Conservation (phyloP, 2,113 vertebrate species). For the Todiramphus saurophagus region DNA sequence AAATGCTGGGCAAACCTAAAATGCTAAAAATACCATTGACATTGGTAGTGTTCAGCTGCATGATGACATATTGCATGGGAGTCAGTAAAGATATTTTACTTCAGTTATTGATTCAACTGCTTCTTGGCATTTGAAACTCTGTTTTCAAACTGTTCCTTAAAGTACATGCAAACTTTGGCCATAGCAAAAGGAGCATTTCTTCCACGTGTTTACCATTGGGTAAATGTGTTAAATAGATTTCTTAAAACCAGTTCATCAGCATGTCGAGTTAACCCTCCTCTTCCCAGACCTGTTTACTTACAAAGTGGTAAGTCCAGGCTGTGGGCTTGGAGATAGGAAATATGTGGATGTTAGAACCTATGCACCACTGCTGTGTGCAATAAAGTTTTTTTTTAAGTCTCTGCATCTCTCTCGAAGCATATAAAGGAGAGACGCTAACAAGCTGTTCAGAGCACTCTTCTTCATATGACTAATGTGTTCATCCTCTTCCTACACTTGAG, state of each 20-base stretch:
- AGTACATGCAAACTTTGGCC: not conserved
- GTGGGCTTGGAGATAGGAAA: not conserved
- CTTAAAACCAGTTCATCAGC: not conserved
- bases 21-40: not conserved
- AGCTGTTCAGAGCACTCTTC: not conserved
- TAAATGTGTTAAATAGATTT: not conserved
- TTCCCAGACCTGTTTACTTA: not conserved
- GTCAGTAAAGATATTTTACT: not conserved
- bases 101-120: not conserved
- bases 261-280: not conserved
- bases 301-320: rapidly evolving
- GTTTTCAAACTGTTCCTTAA: not conserved
- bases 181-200: not conserved
- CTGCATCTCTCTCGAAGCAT: not conserved
- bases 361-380: not conserved
- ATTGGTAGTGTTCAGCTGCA: not conserved
- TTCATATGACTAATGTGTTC: not conserved
- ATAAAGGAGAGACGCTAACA: not conserved
- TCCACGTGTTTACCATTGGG: not conserved
- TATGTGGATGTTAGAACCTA: not conserved
- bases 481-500: not conserved
- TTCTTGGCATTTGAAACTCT: not conserved
- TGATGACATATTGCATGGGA: not conserved
- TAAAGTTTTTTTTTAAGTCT: rapidly evolving
- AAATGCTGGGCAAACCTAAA: not conserved